A percentile compares a stretch with the other conserved stretches of the same genome.
Evolutionary conservation across 2,888 invertebrate species (phyloP).

Genomic region (Himalopsyche japonica): DNA sequence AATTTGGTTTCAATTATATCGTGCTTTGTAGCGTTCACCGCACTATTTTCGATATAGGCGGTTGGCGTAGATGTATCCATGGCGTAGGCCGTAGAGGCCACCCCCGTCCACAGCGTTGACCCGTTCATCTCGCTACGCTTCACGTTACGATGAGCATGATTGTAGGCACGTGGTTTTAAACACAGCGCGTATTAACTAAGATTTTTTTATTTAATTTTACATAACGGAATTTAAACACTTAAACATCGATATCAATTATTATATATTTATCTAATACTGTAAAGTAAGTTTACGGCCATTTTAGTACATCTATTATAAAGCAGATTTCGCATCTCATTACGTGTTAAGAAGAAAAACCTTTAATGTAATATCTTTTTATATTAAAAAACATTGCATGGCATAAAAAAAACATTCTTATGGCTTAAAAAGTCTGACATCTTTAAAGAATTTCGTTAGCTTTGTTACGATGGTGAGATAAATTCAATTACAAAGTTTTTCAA

Average conservation of each 20-base stretch:
- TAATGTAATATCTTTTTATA: too few relatives aligned
- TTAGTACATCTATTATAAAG: too few relatives aligned
- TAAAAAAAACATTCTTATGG: too few relatives aligned
- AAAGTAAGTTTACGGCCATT: too few relatives aligned
- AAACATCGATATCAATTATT: too few relatives aligned
- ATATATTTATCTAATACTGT: too few relatives aligned
- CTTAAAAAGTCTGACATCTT: too few relatives aligned
- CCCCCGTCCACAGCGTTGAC: conserved; percentile 4
- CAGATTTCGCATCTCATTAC: too few relatives aligned
- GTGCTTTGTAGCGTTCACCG: conserved; percentile 51
- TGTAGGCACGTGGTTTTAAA: not conserved
- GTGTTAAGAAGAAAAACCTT: too few relatives aligned
- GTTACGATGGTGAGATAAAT: not conserved
- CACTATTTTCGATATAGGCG: not conserved
- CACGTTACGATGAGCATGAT: not conserved
- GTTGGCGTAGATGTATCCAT: conserved; percentile 3
- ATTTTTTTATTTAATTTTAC: not conserved
- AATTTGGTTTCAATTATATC: conserved; percentile 67
- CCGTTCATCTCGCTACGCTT: conserved; percentile 5
- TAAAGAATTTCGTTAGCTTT: not conserved
- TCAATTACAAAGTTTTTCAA: not conserved
- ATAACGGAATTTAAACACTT: not conserved
- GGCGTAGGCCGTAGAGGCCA: not conserved
- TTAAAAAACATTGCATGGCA: too few relatives aligned
- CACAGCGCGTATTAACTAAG: not conserved